Evolutionary conservation across 2,888 invertebrate species (phyloP).

Genomic region (Drosophila crucigera): DNA sequence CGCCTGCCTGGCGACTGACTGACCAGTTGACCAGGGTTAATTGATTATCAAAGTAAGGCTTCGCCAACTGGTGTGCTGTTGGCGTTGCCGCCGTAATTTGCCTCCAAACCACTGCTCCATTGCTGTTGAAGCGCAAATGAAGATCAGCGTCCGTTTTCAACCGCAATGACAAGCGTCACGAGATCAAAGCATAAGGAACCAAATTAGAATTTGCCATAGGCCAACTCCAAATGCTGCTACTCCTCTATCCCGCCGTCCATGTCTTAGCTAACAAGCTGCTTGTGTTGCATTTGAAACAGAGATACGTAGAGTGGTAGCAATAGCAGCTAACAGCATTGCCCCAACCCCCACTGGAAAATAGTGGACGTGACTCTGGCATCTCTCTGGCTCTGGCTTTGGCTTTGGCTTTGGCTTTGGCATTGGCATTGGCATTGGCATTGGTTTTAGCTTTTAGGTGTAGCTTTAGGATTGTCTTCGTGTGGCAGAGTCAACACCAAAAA

Average conservation of each 20-base stretch:
- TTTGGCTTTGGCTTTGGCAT: conserved; percentile 5
- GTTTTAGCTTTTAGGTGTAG: not conserved
- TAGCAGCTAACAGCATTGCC: conserved; percentile 23
- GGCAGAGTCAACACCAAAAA: conserved; percentile 51
- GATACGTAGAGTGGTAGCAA: conserved; percentile 51
- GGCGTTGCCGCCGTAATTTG: conserved; percentile 21
- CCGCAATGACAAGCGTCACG: conserved; percentile 77
- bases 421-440: not conserved
- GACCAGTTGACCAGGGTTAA: conserved; percentile 72
- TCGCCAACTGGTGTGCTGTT: conserved; percentile 25
- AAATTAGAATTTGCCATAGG: conserved; percentile 69
- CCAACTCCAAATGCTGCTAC: conserved; percentile 8
- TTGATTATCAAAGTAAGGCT: conserved; percentile 66
- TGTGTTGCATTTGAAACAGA: conserved; percentile 25
- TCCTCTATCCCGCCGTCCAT: not conserved
- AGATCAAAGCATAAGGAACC: conserved; percentile 72
- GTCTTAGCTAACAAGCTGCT: conserved; percentile 36
- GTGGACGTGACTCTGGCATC: conserved; percentile 43
- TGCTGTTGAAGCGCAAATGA: conserved; percentile 45
- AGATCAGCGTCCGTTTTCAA: conserved; percentile 42
- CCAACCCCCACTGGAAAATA: conserved; percentile 1
- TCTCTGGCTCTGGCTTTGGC: conserved; percentile 3
- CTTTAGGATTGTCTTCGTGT: conserved; percentile 35
- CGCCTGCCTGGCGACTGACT: conserved; percentile 38
- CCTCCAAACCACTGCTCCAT: not conserved